phyloP scores from a whole-genome alignment of 2,797 vertebrate genomes.

The Sciaenops ocellatus region DNA sequence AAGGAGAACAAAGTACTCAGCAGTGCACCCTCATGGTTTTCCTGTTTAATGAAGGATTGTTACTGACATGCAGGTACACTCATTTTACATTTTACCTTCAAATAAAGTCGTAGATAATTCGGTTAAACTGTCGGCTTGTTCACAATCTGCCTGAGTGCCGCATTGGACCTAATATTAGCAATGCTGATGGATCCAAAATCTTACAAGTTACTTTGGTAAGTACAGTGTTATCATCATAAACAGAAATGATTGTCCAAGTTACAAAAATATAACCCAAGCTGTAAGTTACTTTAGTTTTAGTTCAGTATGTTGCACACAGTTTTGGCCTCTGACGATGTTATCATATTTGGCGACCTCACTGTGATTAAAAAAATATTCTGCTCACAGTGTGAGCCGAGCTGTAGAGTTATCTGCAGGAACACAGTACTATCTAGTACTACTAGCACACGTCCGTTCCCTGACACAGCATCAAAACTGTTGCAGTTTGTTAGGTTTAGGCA shows the following conservation, averaged over 20 bases:
- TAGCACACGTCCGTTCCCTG: no score
- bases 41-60: neutral
- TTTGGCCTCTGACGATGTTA: neutral
- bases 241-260: neutral
- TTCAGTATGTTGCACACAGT: neutral
- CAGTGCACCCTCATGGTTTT: neutral
- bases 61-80: neutral
- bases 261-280: neutral
- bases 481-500: no score
- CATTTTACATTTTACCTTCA: neutral
- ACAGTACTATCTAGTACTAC: no score
- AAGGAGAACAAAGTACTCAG: neutral
- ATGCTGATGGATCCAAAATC: neutral
- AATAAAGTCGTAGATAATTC: neutral
- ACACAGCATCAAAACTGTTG: no score
- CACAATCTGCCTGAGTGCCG: neutral
- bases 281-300: neutral
- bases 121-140: neutral
- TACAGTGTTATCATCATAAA: neutral
- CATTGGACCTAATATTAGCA: neutral
- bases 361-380: no score
- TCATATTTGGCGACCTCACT: neutral
- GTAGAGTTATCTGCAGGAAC: no score
- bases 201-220: neutral
- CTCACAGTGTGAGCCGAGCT: neutral